Percentiles rank a stretch among this genome's conserved stretches.
Evolutionary conservation across 1,140 invertebrate species (phyloP).

Genomic region (Nasonia vitripennis): DNA sequence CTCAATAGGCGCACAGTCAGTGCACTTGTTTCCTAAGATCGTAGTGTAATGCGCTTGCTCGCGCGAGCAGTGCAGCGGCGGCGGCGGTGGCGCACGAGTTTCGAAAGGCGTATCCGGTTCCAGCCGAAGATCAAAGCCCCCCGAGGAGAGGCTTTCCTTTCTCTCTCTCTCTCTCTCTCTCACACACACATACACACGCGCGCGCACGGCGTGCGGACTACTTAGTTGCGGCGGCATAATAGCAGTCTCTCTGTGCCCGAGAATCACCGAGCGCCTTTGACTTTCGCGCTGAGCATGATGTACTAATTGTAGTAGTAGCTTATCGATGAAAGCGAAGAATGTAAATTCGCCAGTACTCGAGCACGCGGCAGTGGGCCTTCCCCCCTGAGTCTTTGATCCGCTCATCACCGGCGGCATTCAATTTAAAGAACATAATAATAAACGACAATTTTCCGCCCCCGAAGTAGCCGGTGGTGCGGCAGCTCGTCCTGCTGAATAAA

Average conservation of each 20-base stretch:
- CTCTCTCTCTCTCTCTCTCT: constrained; percentile 11
- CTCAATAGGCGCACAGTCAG: constrained; percentile 1
- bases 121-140: constrained; percentile 58
- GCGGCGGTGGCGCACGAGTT: not conserved
- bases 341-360: too few species aligned
- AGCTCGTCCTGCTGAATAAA: too few species aligned
- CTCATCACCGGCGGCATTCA: not conserved
- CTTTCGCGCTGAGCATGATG: not conserved
- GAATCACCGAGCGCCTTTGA: constrained; percentile 1
- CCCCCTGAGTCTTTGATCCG: too few species aligned
- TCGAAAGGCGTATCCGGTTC: constrained; percentile 57
- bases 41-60: not conserved
- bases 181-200: too few species aligned
- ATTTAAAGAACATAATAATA: constrained; percentile 22
- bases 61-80: not conserved
- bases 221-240: too few species aligned
- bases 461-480: too few species aligned
- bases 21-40: constrained; percentile 34
- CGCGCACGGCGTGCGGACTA: too few species aligned
- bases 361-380: too few species aligned
- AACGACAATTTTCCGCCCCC: not conserved
- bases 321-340: too few species aligned
- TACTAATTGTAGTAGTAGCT: too few species aligned
- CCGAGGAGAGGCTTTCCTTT: not conserved
- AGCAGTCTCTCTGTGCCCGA: too few species aligned